Evolutionary conservation across 2,797 vertebrate species (phyloP).

Genomic region (Tolypeutes matacus): DNA sequence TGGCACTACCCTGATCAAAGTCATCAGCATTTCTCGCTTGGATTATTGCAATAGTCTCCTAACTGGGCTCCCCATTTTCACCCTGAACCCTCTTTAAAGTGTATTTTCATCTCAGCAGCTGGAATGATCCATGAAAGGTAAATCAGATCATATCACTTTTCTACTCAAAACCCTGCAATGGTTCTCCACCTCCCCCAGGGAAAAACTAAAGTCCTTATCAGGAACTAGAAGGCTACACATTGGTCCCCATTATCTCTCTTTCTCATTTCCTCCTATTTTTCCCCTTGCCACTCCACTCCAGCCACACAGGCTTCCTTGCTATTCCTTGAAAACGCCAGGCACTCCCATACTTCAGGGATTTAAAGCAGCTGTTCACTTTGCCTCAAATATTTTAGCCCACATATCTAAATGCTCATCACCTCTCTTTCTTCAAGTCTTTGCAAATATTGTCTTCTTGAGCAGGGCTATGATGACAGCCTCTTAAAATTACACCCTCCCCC

Average conservation of each 20-base stretch:
- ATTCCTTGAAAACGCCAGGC: constrained; percentile 18
- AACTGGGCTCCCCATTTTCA: neutral
- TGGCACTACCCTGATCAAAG: constrained; percentile 49
- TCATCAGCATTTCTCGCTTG: constrained; percentile 22
- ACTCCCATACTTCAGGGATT: constrained; percentile 29
- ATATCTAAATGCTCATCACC: neutral
- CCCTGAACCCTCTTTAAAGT: neutral
- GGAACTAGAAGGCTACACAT: neutral
- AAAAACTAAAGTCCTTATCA: constrained; percentile 23
- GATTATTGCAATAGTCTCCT: neutral
- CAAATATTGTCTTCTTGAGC: constrained; percentile 25
- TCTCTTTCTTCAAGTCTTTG: neutral
- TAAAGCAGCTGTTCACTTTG: neutral
- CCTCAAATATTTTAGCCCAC: constrained; percentile 2
- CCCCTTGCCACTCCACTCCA: neutral
- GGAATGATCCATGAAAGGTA: neutral
- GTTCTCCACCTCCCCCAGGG: neutral
- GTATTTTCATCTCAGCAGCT: constrained; percentile 34
- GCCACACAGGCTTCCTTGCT: neutral
- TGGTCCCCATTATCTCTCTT: neutral
- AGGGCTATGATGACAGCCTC: neutral
- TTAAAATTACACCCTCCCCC: neutral
- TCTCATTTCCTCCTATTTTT: neutral
- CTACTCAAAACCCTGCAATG: neutral
- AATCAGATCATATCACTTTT: neutral